These are phyloP conservation scores for Pomatostomus ruficeps DNA, from an alignment of 2,113 vertebrate species.

Conservation along the genomic window DNA sequence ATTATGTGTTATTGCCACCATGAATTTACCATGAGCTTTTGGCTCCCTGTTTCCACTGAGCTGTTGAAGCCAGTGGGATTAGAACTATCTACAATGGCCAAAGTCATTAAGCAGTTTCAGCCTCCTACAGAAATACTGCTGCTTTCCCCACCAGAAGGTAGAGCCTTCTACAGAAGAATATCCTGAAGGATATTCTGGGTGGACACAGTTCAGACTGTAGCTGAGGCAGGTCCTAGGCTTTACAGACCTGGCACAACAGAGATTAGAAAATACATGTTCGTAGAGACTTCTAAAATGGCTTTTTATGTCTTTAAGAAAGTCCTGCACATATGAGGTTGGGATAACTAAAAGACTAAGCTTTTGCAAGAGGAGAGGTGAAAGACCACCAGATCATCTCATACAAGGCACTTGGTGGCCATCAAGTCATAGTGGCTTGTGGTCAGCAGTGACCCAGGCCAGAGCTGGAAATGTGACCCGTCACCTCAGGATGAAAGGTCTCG, in stretches of 20 bases:
- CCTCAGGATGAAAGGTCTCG: neutral
- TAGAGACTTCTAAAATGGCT: neutral
- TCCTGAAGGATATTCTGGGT: neutral
- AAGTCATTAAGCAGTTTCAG: neutral
- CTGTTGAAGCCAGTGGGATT: neutral
- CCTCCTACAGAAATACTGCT: neutral
- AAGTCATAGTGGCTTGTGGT: neutral
- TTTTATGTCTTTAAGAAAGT: neutral
- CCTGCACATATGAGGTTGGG: neutral
- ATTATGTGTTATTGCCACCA: neutral
- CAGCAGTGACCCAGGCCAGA: neutral
- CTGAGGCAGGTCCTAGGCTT: neutral
- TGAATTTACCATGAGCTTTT: neutral
- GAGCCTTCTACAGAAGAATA: neutral
- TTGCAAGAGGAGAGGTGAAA: neutral
- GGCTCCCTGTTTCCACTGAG: neutral
- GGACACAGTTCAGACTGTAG: neutral
- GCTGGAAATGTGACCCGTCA: neutral
- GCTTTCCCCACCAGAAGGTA: neutral
- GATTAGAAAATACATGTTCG: neutral
- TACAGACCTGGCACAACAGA: neutral
- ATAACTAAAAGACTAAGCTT: neutral
- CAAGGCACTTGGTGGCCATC: neutral
- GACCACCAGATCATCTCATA: neutral
- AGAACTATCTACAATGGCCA: neutral